Evolutionary conservation across 2,797 vertebrate species (phyloP), one percentile per base, ranked within the genome.

Genomic region (Argya squamiceps): DNA sequence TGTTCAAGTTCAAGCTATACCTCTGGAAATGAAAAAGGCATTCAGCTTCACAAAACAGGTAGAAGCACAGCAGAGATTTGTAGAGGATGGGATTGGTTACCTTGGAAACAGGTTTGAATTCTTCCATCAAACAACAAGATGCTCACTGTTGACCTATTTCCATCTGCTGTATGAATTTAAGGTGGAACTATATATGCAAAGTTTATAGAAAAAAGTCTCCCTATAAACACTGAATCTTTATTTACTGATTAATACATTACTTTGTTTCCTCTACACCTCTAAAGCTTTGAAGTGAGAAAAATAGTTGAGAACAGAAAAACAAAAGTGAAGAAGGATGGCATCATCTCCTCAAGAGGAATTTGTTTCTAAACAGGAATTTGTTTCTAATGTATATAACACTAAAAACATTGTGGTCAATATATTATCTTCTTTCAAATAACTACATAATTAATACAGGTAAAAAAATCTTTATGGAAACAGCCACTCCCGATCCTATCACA

Each of bases 81-180:
- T 73, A 93, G 79, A 94, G 70, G 58, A 97, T 77, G 56, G 56
- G 63, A 92, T 22, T 94, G 84, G 97, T 98, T 98, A 95, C 97
- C 97, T 90, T 98, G 97, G 97, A 97, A 98, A 98, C 96, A 93
- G 91, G 84, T 95, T 84, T 93, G 85, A 92, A 94, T 95, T 96
- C 91, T 96, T 96, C 96, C 53, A 95, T 97, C 89, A 96, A 95
- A 97, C 41, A 96, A 95, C 63, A 95, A 87, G 95, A 96, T 88
- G 53, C 91, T 89, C 73, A 90, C 84, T 75, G 68, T 56, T 96
- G 96, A 96, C 92, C 94, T 97, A 93, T 92, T 96, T 96, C 88
- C 85, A 96, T 22, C 58, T 39, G 14, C 67, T 79, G 9, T 82
- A 87, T 65, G 30, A 73, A 94, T 95, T 97, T 96, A 95, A 96